These are phyloP conservation scores for Neodon shergylaensis DNA, from an alignment of 2,113 vertebrate genomes.

Conservation along the genomic window DNA sequence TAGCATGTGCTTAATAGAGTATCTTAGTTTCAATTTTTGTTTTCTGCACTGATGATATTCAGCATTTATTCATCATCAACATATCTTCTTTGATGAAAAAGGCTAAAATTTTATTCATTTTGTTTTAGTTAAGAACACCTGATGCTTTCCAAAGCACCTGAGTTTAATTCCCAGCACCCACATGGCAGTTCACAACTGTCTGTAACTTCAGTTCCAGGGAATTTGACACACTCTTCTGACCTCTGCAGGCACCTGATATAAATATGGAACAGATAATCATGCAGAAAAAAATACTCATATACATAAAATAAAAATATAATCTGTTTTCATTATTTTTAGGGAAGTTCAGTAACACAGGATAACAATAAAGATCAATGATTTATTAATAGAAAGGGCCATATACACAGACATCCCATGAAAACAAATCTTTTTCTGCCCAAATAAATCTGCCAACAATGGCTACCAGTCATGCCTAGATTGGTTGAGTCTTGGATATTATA, in stretches of 20 bases:
- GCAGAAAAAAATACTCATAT: not conserved
- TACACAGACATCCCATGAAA: not conserved
- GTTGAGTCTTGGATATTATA: not conserved
- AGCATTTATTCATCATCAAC: not conserved
- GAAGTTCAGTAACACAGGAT: not conserved
- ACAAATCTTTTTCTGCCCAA: not conserved
- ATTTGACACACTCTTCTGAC: not conserved
- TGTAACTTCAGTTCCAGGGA: not conserved
- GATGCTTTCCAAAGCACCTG: not conserved
- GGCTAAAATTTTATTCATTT: slow-evolving; percentile 4
- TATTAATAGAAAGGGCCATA: not conserved
- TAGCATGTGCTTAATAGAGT: not conserved
- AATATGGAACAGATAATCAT: not conserved
- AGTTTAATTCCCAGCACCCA: not conserved
- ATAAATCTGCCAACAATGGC: not conserved
- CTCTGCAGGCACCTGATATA: not conserved
- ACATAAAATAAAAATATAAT: not conserved
- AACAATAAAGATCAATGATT: not conserved
- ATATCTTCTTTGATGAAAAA: not conserved
- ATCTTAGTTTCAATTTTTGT: not conserved
- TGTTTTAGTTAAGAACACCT: not conserved
- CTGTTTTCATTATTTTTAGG: slow-evolving; percentile 28
- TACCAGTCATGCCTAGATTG: not conserved
- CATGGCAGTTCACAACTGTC: not conserved
- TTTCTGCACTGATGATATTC: not conserved